Base-by-base conservation (phyloP, 2,113 vertebrate species). In the Neofelis nebulosa region DNA sequence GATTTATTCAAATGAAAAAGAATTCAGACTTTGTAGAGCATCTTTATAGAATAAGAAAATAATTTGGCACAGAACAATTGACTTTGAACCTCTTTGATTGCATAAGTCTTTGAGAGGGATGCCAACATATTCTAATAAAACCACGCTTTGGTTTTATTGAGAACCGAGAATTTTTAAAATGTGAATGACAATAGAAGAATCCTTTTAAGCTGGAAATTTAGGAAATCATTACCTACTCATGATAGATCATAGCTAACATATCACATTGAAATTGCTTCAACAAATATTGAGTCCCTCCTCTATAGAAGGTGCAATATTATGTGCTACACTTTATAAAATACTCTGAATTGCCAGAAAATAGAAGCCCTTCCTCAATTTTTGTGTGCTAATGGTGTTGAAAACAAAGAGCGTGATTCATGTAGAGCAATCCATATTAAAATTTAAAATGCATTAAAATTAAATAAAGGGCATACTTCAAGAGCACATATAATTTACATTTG, bases 401-500 rank as follows among this genome's bases (percentile, higher is more conserved):
- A 98, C 92, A 94, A 94, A 97, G 94, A 89, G 66, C 63, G 68
- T 91, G 82, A 97, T 97, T 98, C 93, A 93, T 89, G 85, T 97
- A 97, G 82, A 96, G 97, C 88, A 95, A 97, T 97, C 80, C 91
- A 91, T 97, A 98, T 98, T 98, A 98, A 98, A 98, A 96, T 98
- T 98, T 98, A 98, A 98, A 98, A 97, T 93, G 95, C 97, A 98
- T 98, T 98, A 98, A 98, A 98, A 97, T 98, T 98, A 98, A 97
- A 98, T 98, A 98, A 98, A 98, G 95, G 91, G 95, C 97, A 97
- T 96, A 88, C 96, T 97, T 96, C 92, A 96, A 97, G 90, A 98
- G 94, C 92, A 96, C 97, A 97, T 98, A 93, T 95, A 96, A 98
- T 98, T 98, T 98, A 97, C 98, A 98, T 98, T 96, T 97, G 94